Percentiles rank a stretch among this genome's conserved stretches.
Conservation (phyloP, 2,113 vertebrate genomes). For the Phocoena phocoena region DNA sequence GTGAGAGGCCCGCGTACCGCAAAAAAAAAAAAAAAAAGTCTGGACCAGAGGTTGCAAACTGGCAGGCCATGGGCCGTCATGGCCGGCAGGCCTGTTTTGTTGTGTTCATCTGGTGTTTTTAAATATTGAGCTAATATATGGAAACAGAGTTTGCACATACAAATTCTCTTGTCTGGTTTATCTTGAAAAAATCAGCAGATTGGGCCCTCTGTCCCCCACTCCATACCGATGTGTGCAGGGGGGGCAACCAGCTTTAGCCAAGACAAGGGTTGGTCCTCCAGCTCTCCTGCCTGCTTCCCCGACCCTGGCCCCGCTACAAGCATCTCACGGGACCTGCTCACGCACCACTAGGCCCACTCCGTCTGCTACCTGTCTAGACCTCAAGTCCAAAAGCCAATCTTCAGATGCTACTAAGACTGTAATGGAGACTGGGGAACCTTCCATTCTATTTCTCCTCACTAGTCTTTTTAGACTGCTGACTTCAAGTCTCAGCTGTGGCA, state of each 20-base stretch:
- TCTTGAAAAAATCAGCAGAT: neutral
- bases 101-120: neutral
- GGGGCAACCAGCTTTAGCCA: neutral
- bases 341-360: accelerated
- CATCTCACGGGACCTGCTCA: too few species aligned
- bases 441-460: neutral
- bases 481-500: neutral
- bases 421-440: neutral
- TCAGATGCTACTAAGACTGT: too few species aligned
- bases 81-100: neutral
- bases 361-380: neutral
- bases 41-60: neutral
- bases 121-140: neutral
- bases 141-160: neutral
- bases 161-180: neutral
- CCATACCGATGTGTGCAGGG: neutral
- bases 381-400: neutral
- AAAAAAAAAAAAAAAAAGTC: too few species aligned
- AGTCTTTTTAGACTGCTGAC: neutral
- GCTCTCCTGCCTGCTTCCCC: neutral
- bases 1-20: too few species aligned
- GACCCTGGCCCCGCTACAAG: accelerated
- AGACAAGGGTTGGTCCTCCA: neutral
- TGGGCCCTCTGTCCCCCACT: neutral
- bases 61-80: neutral